These are phyloP conservation scores for Asobara japonica DNA, from an alignment of 1,140 invertebrate genomes.

Conservation along the genomic window DNA sequence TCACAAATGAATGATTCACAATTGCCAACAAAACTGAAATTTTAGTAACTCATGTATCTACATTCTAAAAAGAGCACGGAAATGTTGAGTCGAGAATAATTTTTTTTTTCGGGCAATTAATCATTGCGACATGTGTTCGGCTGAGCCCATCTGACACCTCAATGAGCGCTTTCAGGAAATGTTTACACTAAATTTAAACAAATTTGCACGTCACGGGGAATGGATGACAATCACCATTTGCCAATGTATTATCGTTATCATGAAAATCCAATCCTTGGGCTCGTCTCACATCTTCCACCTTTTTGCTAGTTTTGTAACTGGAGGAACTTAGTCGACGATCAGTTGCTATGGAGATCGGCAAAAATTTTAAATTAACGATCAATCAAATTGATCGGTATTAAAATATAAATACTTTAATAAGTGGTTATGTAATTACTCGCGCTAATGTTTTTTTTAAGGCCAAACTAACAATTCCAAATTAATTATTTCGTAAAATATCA, in stretches of 20 bases:
- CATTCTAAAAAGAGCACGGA: neutral
- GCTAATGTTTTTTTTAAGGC: no score
- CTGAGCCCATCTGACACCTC: neutral
- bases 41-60: neutral
- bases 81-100: neutral
- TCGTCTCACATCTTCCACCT: neutral
- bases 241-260: constrained; percentile 32
- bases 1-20: neutral
- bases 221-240: neutral
- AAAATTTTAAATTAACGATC: no score
- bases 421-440: no score
- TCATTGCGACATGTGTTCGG: neutral
- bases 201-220: neutral
- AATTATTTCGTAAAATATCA: no score
- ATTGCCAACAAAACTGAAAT: neutral
- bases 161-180: neutral
- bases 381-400: no score
- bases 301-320: neutral
- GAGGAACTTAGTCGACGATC: neutral
- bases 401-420: no score
- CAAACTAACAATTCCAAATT: no score
- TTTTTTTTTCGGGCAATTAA: neutral
- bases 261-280: constrained; percentile 20
- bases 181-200: neutral
- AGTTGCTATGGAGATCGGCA: no score